Percentiles rank a stretch among this genome's conserved stretches.
These are phyloP conservation scores for Gandaritis pyraliata DNA, from an alignment of 2,888 invertebrate species.

Conservation along the genomic window DNA sequence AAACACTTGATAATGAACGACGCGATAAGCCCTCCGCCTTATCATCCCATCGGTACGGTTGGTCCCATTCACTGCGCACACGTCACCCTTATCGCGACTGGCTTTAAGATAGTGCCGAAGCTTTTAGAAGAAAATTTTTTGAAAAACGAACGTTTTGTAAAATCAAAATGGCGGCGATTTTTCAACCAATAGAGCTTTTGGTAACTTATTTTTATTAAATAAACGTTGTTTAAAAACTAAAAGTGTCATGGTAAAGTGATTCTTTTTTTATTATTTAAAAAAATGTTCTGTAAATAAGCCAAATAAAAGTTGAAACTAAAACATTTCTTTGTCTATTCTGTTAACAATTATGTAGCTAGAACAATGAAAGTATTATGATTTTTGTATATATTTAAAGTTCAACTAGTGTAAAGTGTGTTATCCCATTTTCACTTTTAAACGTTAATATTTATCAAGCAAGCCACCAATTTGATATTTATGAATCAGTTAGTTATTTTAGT, in stretches of 20 bases:
- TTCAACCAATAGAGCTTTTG: background rate
- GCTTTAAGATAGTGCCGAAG: slow-evolving; percentile 37
- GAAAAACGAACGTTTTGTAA: slow-evolving; percentile 11
- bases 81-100: slow-evolving; percentile 56
- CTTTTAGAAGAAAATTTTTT: slow-evolving; percentile 22
- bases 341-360: background rate
- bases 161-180: background rate
- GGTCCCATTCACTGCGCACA: slow-evolving; percentile 57
- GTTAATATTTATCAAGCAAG: background rate
- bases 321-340: background rate
- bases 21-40: slow-evolving; percentile 61
- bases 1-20: slow-evolving; percentile 75
- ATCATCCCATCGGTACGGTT: slow-evolving; percentile 61
- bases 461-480: background rate
- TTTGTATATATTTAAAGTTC: background rate
- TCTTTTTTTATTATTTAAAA: too few relatives aligned
- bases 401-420: background rate
- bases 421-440: background rate
- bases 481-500: slow-evolving; percentile 10
- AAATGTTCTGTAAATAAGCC: background rate
- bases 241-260: too few relatives aligned
- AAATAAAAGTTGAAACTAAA: background rate
- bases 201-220: too few relatives aligned
- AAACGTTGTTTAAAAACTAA: too few relatives aligned
- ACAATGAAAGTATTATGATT: background rate